A percentile compares a stretch with the other conserved stretches of the same genome.
Conservation (phyloP, 2,888 invertebrate genomes). For the Sphaerophoria taeniata region DNA sequence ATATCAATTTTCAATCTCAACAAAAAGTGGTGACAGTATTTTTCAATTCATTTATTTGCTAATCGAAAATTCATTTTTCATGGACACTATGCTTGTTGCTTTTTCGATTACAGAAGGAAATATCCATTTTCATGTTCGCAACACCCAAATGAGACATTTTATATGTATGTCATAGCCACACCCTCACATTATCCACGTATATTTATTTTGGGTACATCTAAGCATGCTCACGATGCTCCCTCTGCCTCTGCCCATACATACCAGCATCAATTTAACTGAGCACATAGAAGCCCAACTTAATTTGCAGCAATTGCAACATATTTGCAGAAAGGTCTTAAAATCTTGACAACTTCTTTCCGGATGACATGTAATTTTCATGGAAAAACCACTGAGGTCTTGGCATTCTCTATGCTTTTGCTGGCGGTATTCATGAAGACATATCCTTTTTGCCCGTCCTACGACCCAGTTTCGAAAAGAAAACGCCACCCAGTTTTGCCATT, state of each 20-base stretch:
- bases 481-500: background rate
- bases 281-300: conserved; percentile 68
- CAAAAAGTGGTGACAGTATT: too few relatives aligned
- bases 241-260: background rate
- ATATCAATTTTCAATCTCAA: too few relatives aligned
- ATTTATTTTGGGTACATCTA: background rate
- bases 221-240: conserved; percentile 17
- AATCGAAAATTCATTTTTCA: too few relatives aligned
- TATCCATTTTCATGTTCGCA: conserved; percentile 38
- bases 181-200: conserved; percentile 53
- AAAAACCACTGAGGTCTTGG: conserved; percentile 67
- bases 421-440: background rate
- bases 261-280: conserved; percentile 10
- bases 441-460: background rate
- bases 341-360: conserved; percentile 83
- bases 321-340: conserved; percentile 81
- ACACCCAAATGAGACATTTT: conserved; percentile 36
- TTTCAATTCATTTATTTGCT: too few relatives aligned
- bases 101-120: background rate
- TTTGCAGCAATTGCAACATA: conserved; percentile 75
- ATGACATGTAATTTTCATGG: conserved; percentile 82
- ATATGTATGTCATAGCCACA: conserved; percentile 60
- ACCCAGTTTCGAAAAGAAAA: conserved; percentile 20
- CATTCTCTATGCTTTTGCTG: conserved; percentile 3
- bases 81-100: background rate